Percentiles rank a stretch among this genome's conserved stretches.
Evolutionary conservation across 2,888 invertebrate genomes (phyloP).

Genomic region (Yponomeuta cagnagella): DNA sequence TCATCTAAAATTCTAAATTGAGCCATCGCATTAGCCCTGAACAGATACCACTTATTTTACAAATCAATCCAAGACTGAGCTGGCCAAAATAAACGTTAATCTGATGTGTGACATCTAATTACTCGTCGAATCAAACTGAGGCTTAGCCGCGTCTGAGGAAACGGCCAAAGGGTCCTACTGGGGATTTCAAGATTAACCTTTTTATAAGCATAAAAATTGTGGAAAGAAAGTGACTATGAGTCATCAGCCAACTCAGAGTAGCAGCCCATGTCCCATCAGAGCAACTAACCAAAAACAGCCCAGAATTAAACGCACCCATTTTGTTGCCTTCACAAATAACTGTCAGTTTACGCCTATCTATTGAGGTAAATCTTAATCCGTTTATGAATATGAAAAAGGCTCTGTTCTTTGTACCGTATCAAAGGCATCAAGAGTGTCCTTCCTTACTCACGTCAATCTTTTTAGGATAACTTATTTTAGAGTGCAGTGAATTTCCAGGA

Average conservation of each 20-base stretch:
- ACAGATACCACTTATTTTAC: not conserved
- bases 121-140: conserved; percentile 46
- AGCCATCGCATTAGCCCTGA: not conserved
- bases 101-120: conserved; percentile 50
- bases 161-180: not conserved
- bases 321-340: conserved; percentile 28
- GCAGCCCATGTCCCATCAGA: conserved; percentile 1
- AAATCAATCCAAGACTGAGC: not conserved
- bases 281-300: not conserved
- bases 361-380: conserved; percentile 34
- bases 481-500: not conserved
- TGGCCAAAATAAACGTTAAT: conserved; percentile 11
- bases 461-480: not conserved
- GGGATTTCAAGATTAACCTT: not conserved
- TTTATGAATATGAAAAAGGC: conserved; percentile 31
- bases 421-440: not conserved
- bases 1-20: no score
- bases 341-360: conserved; percentile 45
- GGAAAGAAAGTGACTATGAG: not conserved
- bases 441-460: not conserved
- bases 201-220: not conserved
- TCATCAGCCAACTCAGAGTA: not conserved
- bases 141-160: conserved; percentile 11
- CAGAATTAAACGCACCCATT: conserved; percentile 39
- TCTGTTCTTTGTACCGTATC: conserved; percentile 7